Evolutionary conservation across 92 coral and sea anemone species (phyloP).

Genomic region (Meandrina meandrites): DNA sequence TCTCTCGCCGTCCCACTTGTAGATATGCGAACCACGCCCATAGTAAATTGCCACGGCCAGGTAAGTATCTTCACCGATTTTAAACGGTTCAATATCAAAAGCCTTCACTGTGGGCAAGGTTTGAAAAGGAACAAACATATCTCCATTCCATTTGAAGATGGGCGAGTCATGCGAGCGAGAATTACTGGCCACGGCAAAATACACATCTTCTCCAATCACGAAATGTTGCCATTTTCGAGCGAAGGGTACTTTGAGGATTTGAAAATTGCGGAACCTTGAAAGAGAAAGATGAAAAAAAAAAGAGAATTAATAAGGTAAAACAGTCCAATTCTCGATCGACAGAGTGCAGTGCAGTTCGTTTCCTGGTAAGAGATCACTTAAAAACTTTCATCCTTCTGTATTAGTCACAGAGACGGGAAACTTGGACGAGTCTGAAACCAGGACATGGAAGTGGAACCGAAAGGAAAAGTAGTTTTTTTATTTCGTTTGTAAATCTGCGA

Average conservation of each 20-base stretch:
- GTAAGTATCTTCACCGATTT: constrained; percentile 67
- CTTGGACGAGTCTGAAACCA: neutral
- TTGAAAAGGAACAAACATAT: constrained; percentile 72
- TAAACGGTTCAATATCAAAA: constrained; percentile 84
- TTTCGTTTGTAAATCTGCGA: neutral
- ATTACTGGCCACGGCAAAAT: constrained; percentile 85
- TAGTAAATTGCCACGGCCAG: constrained; percentile 80
- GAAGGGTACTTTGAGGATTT: constrained; percentile 70
- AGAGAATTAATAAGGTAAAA: neutral
- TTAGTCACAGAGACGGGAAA: neutral
- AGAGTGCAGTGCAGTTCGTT: neutral
- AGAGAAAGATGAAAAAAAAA: neutral
- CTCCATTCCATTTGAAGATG: constrained; percentile 78
- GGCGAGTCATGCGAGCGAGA: constrained; percentile 72
- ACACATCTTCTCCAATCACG: constrained; percentile 71
- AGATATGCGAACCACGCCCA: constrained; percentile 76
- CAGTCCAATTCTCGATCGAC: neutral
- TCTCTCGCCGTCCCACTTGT: constrained; percentile 84
- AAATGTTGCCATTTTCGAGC: constrained; percentile 91
- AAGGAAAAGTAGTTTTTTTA: neutral
- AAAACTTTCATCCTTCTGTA: neutral
- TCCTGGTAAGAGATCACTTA: neutral
- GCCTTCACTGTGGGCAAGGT: constrained; percentile 71
- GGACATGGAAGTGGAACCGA: neutral
- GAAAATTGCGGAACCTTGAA: constrained; percentile 73